Evolutionary conservation across 2,888 invertebrate genomes (phyloP), one percentile per base, ranked within the genome.

Genomic region (Pseudococcus longispinus): DNA sequence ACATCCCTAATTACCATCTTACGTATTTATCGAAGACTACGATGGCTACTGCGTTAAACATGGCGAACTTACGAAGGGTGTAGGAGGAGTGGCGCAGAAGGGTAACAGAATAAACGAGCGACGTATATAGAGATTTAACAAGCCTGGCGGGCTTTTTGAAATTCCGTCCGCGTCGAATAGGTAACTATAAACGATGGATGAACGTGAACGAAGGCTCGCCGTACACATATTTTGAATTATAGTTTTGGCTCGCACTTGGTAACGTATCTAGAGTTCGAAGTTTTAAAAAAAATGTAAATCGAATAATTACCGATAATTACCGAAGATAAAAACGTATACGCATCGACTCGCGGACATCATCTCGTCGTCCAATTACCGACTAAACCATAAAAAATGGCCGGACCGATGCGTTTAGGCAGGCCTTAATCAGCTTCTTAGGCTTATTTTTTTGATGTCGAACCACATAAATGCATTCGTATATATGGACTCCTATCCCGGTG

Each of bases 221-320:
- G 51, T 51, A 51, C 60, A 20, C 4, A 55, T 55, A 60, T 60
- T 60, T 65, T 65, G 65, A 65, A 65, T 65, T 65, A 65, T 65
- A 65, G 65, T 65, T 65, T 65, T 65, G 15, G 65, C 65, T 51
- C 65, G 65, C 8, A 60, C 23, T 15, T 9, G 60, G 46, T 46
- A 13, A 51, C n/a, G 51, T 18, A n/a, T 0, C 20, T 20, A 23
- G 60, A 23, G 9, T 23, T 23, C 15, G n/a, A 20, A 42, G 77
- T 29, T 80, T 77, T 80, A 18, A 18, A 74, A 18, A 74, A 80
- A 80, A 80, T 80, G 77, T 80, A 80, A 80, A 80, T 80, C 77
- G 42, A 80, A 80, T 80, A 80, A 80, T 80, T 42, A 42, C 29
- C 42, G 77, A 80, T 80, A 80, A 80, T 80, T 80, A 80, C 77